Evolutionary conservation across 2,888 invertebrate species (phyloP).

Genomic region (Phyto melanocephala): DNA sequence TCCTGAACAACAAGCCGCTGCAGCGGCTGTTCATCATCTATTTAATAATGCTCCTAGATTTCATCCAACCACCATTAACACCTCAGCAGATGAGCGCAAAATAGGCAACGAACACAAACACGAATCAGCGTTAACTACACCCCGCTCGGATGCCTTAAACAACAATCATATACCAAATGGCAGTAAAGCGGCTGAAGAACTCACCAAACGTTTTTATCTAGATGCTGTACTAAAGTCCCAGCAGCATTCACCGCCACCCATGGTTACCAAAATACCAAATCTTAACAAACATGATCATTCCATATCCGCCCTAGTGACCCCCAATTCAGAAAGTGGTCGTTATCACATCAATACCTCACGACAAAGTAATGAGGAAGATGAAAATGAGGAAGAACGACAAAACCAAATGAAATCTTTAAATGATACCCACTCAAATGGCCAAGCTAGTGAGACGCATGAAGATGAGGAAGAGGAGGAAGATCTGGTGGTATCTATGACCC

Average conservation of each 20-base stretch:
- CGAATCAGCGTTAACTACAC: conserved; percentile 57
- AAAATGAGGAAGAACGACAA: conserved; percentile 43
- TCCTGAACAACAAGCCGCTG: conserved; percentile 75
- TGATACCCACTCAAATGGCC: conserved; percentile 57
- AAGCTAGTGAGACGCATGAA: conserved; percentile 55
- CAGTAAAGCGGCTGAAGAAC: conserved; percentile 83
- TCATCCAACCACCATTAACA: conserved; percentile 66
- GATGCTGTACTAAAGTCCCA: conserved; percentile 87
- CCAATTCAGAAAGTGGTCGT: conserved; percentile 77
- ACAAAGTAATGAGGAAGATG: conserved; percentile 72
- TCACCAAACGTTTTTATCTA: conserved; percentile 86
- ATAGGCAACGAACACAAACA: conserved; percentile 62
- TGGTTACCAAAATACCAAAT: conserved; percentile 71
- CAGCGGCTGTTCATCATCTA: conserved; percentile 74
- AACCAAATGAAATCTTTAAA: conserved; percentile 13
- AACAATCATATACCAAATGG: conserved; percentile 78
- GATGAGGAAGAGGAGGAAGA: conserved; percentile 79
- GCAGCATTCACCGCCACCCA: conserved; percentile 68
- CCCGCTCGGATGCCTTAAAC: conserved; percentile 74
- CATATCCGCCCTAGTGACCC: conserved; percentile 76
- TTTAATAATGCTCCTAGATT: conserved; percentile 70
- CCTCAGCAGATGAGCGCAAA: conserved; percentile 25
- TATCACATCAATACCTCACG: conserved; percentile 71
- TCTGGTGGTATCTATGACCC: conserved; percentile 81
- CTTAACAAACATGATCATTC: conserved; percentile 73